A percentile compares a stretch with the other conserved stretches of the same genome.
Conservation (phyloP, 2,888 invertebrate species). For the Ochlodes sylvanus region DNA sequence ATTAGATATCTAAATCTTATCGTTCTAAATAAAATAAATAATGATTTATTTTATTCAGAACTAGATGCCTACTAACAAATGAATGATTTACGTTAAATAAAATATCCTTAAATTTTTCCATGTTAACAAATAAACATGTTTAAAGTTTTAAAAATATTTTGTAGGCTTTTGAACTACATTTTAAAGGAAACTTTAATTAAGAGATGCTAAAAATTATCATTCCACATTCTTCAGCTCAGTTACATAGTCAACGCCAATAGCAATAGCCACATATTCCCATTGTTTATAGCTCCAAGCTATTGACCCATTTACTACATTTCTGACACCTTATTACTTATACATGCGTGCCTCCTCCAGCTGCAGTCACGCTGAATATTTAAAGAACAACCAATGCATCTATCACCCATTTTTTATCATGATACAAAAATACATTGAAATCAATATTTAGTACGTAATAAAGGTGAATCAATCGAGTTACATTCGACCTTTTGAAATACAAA, state of each 20-base stretch:
- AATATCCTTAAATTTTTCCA: too few relatives aligned
- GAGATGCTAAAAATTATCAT: too few relatives aligned
- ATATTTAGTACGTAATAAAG: constrained; percentile 13
- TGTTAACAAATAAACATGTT: too few relatives aligned
- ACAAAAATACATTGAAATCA: constrained; percentile 21
- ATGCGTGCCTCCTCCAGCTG: constrained; percentile 69
- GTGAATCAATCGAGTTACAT: constrained; percentile 27
- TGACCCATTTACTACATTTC: constrained; percentile 76
- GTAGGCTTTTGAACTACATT: too few relatives aligned
- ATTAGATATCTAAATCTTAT: too few relatives aligned
- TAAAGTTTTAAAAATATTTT: too few relatives aligned
- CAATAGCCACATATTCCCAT: constrained; percentile 30
- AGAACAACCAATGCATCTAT: constrained; percentile 54
- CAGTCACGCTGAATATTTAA: constrained; percentile 67
- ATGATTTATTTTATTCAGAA: too few relatives aligned
- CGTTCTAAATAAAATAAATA: too few relatives aligned
- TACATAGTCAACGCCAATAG: constrained; percentile 4
- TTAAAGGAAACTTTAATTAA: too few relatives aligned
- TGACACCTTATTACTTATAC: constrained; percentile 74
- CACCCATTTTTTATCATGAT: constrained; percentile 48
- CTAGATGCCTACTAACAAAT: too few relatives aligned
- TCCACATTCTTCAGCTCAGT: background rate
- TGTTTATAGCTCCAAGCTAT: constrained; percentile 57
- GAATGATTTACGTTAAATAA: too few relatives aligned
- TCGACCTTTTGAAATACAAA: constrained; percentile 36